Conservation (phyloP, 2,113 vertebrate species). For the Tapirus terrestris region DNA sequence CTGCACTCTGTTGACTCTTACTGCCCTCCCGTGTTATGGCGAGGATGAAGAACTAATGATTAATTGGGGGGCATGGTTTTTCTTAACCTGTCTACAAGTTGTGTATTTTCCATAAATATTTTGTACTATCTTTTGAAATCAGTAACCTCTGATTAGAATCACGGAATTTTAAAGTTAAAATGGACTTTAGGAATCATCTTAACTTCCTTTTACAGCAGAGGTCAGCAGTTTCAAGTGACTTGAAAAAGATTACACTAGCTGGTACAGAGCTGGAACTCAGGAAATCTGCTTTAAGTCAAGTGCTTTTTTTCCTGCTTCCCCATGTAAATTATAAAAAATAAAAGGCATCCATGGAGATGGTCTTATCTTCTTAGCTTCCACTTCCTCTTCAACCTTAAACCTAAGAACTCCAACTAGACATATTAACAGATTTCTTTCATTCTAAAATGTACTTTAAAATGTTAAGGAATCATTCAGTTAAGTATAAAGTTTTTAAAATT, state of each 20-base stretch:
- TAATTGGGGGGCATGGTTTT: not conserved
- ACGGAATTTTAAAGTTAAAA: not conserved
- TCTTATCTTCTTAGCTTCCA: not conserved
- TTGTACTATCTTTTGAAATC: not conserved
- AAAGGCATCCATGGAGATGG: not conserved
- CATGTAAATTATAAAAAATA: not conserved
- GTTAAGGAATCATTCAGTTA: not conserved
- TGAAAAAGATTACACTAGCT: not conserved
- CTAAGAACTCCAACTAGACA: not conserved
- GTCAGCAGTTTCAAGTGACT: not conserved
- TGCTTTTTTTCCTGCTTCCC: not conserved
- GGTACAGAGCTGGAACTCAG: not conserved
- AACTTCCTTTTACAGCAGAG: not conserved
- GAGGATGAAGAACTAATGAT: not conserved
- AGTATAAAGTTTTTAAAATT: not conserved
- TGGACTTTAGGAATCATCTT: not conserved
- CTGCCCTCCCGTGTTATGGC: not conserved
- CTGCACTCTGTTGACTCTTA: not conserved
- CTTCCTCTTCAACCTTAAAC: not conserved
- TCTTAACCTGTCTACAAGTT: not conserved
- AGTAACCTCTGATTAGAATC: not conserved
- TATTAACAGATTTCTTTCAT: not conserved
- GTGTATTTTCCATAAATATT: not conserved
- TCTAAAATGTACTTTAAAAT: slow-evolving; percentile 21
- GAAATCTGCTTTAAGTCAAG: not conserved